Evolutionary conservation across 1,140 invertebrate genomes (phyloP).

Genomic region (Drosophila saltans): DNA sequence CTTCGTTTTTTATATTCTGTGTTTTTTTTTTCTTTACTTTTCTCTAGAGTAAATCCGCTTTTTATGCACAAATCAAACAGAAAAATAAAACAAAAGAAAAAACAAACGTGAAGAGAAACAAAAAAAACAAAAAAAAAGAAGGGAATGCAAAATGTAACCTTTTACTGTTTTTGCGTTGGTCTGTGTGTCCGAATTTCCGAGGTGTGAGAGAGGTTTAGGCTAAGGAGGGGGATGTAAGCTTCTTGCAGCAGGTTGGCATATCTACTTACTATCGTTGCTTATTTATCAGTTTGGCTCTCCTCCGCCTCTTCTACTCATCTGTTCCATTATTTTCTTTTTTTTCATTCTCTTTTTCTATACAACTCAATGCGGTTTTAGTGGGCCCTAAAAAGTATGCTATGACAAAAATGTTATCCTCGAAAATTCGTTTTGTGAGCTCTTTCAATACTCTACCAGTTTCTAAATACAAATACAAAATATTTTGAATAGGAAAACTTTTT

Average conservation of each 20-base stretch:
- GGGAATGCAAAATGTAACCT: slow-evolving; percentile 5
- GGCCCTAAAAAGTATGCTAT: slow-evolving; percentile 6
- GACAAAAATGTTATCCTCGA: not conserved
- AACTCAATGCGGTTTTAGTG: slow-evolving; percentile 3
- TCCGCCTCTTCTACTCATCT: not conserved
- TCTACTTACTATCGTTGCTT: slow-evolving; percentile 6
- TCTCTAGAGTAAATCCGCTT: slow-evolving; percentile 39
- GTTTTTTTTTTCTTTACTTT: not conserved
- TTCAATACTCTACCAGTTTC: not conserved
- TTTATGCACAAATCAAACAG: slow-evolving; percentile 72
- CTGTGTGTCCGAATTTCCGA: not conserved
- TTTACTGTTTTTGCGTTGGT: slow-evolving; percentile 1
- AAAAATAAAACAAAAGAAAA: slow-evolving; percentile 22
- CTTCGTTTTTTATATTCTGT: not conserved
- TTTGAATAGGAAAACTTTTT: no score
- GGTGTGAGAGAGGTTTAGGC: not conserved
- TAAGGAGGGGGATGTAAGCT: slow-evolving; percentile 26
- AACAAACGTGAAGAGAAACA: slow-evolving; percentile 1
- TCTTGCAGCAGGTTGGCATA: slow-evolving; percentile 5
- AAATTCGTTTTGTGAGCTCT: not conserved
- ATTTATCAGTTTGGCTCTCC: not conserved
- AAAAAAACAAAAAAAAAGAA: slow-evolving; percentile 19
- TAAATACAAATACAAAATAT: not conserved
- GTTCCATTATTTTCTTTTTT: no score
- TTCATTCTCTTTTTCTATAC: not conserved